Base-by-base conservation (phyloP, 64 coral and sea anemone genomes). In the Hydrozoanthus tunicans region DNA sequence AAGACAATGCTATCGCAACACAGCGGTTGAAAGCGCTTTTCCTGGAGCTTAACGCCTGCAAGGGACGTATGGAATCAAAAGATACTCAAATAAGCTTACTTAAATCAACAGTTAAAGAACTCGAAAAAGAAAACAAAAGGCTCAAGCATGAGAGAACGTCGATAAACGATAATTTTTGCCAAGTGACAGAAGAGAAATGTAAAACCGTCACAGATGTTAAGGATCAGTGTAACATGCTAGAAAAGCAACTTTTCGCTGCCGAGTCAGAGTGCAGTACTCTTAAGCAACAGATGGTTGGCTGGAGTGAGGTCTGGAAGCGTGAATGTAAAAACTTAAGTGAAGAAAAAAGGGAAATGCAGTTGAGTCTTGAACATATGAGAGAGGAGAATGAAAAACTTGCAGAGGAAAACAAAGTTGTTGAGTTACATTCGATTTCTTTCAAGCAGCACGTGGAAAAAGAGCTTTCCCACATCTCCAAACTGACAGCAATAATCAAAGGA, bases 271-370 rank as follows among this genome's bases (percentile, higher is more conserved):
- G 57, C 24, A 88, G 74, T 60, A 10, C 70, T 74, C 84, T 88
- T 58, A 88, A 88, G 11, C 56, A 75, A 25, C 55, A 88, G 11
- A 88, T 88, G 69, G 1, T 74, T 88, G 43, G 74, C 25, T 88
- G 84, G 84, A 88, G 84, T 75, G 84, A 88, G 17, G 69, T 88
- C 26, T 88, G 84, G 84, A 88, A 88, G 23, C 2, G 84, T 32
- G 84, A 88, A 73, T 88, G 84, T 20, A 3, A 88, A 88, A 70
- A n/a, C 9, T 73, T 88, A 7, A 74, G 69, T 17, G 67, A 75
- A 9, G 84, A 88, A 88, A 75, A 88, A 8, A 27, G 6, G 24
- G 27, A 72, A 88, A 75, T 88, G n/a, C 84, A 17, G 51, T 6
- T 75, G 7, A 58, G 74, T 24, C 56, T 73, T n/a, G 56, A 88